Base-by-base conservation (phyloP, 2,888 invertebrate species). In the Steinernema scapterisci region DNA sequence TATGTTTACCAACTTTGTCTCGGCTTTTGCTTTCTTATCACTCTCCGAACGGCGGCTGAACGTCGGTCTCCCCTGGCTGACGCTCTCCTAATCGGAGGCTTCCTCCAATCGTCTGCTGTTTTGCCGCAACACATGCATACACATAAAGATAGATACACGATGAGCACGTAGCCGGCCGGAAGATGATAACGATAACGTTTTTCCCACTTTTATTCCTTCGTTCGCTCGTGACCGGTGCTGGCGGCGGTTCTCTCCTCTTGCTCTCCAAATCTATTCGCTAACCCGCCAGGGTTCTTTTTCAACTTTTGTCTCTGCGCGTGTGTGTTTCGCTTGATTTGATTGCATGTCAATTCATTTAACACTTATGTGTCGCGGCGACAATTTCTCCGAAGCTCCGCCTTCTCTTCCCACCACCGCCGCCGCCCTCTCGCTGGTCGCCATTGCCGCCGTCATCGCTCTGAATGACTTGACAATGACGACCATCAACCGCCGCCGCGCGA, bases 1-100 rank as follows among this genome's bases (percentile, higher is more conserved):
- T 16, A 31, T 63, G 63, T 63, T 63, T 63, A 63, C 63, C 63
- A 63, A 63, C 63, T 63, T 63, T 63, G 31, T 63, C n/a, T n/a
- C 63, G 63, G 63, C 63, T 31, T 63, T 63, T 25, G 27, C 13
- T 63, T 63, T 27, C 31, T 63, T 63, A 63, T 63, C 63, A 63
- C 31, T n/a, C 63, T 16, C 2, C 31, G 7, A 16, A 6, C 2
- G 3, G 21, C 54, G 54, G 48, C 48, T 3, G 38, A 38, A 38
- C 38, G 38, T 9, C 9, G 5, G 38, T 38, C 38, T n/a, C n/a
- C n/a, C n/a, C n/a, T n/a, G n/a, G 9, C 38, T 38, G 38, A 38
- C 38, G 38, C 38, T 38, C 38, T 38, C 38, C 38, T 38, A 38
- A 38, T 38, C 38, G 38, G n/a, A n/a, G n/a, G n/a, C n/a, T n/a